phyloP scores from a whole-genome alignment of 2,113 vertebrate genomes.

The Carettochelys insculpta region DNA sequence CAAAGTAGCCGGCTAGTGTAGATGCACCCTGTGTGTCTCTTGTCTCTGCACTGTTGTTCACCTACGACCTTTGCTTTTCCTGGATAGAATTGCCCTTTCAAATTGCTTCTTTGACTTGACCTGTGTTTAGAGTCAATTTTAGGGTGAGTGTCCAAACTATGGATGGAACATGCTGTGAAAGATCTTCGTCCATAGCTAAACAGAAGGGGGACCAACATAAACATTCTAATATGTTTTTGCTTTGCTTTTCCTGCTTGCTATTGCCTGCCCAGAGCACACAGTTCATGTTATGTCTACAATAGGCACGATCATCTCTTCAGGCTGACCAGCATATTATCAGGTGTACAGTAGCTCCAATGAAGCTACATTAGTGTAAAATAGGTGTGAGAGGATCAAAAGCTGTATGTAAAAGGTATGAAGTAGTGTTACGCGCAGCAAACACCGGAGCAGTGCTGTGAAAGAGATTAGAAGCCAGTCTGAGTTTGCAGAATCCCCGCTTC shows the following conservation, averaged over 20 bases:
- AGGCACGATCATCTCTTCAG: not conserved
- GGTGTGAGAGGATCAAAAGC: not conserved
- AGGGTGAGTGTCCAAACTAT: not conserved
- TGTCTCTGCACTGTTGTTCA: not conserved
- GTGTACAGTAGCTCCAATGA: not conserved
- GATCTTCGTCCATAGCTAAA: too few relatives aligned
- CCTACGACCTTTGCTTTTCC: not conserved
- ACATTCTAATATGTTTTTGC: not conserved
- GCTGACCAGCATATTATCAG: too few relatives aligned
- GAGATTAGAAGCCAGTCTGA: not conserved
- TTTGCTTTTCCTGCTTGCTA: not conserved
- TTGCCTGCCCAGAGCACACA: not conserved
- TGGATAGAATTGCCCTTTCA: not conserved
- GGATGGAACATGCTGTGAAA: not conserved
- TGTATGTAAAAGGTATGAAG: not conserved
- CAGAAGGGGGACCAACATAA: not conserved
- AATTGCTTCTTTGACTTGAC: not conserved
- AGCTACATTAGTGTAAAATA: fast-evolving
- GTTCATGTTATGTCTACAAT: not conserved
- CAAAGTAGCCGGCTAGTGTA: too few relatives aligned
- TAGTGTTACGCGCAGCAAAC: too few relatives aligned
- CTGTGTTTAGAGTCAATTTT: not conserved
- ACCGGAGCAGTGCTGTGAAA: too few relatives aligned
- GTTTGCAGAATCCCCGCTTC: not conserved
- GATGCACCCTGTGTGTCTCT: too few relatives aligned